Conservation (phyloP, 1,140 invertebrate species). For the Caenorhabditis latens region DNA sequence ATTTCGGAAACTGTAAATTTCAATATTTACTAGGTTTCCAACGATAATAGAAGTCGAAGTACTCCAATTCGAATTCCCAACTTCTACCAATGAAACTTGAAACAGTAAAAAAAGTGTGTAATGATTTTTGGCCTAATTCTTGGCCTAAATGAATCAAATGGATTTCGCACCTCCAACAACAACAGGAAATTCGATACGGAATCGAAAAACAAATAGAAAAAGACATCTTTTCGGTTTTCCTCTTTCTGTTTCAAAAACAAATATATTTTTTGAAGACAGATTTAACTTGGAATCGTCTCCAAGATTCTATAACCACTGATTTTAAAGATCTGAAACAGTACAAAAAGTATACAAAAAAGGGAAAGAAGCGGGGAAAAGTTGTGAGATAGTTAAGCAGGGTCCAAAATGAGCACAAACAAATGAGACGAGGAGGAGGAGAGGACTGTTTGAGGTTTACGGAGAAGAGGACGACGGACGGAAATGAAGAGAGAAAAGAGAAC, state of each 20-base stretch:
- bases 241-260: too few relatives aligned
- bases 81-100: neutral
- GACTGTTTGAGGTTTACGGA: neutral
- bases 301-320: neutral
- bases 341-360: neutral
- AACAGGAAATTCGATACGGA: neutral
- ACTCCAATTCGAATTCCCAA: too few relatives aligned
- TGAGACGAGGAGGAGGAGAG: too few relatives aligned
- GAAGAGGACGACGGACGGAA: neutral
- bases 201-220: neutral
- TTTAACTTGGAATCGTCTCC: neutral
- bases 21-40: too few relatives aligned
- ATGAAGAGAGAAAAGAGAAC: too few relatives aligned
- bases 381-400: neutral
- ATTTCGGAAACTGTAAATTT: too few relatives aligned
- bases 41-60: too few relatives aligned
- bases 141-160: neutral
- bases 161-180: neutral
- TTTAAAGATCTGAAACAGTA: neutral
- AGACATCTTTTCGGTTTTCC: neutral
- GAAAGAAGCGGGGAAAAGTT: neutral
- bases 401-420: neutral
- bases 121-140: neutral
- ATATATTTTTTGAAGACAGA: too few relatives aligned
- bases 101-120: neutral